phyloP scores from a whole-genome alignment of 2,888 invertebrate genomes.

The Rhagonycha fulva region DNA sequence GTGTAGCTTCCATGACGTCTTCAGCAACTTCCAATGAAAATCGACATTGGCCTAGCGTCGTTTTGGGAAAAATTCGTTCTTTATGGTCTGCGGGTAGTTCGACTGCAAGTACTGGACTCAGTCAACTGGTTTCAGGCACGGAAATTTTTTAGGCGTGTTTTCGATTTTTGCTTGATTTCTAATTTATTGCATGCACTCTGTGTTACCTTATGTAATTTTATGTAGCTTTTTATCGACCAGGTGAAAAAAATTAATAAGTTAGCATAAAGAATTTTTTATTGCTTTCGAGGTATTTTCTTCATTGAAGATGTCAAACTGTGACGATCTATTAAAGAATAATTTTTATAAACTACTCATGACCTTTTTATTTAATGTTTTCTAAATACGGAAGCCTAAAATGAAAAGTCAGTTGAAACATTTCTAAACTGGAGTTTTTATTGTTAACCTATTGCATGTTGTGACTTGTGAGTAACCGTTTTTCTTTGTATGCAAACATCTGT shows the following conservation, averaged over 20 bases:
- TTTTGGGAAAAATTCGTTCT: constrained; percentile 87
- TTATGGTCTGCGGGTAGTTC: constrained; percentile 81
- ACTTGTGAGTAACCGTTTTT: no score
- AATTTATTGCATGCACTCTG: constrained; percentile 17
- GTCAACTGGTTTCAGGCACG: constrained; percentile 82
- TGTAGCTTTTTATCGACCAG: not conserved
- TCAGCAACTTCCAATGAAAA: constrained; percentile 57
- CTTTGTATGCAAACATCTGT: no score
- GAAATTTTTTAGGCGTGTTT: constrained; percentile 31
- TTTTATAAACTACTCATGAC: not conserved
- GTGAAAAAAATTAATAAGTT: not conserved
- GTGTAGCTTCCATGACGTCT: constrained; percentile 45
- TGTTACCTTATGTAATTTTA: not conserved
- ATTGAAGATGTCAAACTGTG: not conserved
- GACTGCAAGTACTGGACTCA: constrained; percentile 75
- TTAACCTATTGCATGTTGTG: not conserved
- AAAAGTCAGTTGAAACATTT: not conserved
- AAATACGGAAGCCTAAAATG: not conserved
- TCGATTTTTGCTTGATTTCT: constrained; percentile 24
- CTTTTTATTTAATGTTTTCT: not conserved
- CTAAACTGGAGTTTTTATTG: not conserved
- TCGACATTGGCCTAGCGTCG: constrained; percentile 74
- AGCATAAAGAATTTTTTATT: not conserved
- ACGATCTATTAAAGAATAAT: not conserved
- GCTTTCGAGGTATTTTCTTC: not conserved